Base-by-base conservation (phyloP, 2,888 invertebrate species). In the Eristalis intricaria region DNA sequence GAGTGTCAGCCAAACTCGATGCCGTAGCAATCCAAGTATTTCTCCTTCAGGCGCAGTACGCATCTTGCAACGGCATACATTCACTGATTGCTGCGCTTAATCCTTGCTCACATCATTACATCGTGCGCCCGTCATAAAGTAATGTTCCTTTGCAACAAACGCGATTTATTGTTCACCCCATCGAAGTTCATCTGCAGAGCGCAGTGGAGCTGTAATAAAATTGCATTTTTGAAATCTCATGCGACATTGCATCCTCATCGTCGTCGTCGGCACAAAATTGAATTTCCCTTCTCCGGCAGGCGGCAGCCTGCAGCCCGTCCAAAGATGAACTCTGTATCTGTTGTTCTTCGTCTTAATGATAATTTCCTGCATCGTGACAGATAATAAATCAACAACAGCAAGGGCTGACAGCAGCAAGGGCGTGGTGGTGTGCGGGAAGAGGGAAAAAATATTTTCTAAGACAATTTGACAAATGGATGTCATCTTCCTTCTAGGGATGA, bases 381-480 rank as follows among this genome's bases (percentile, higher is more conserved):
- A 60, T 66, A 76, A 76, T 66, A 66, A 76, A 76, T 76, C 75
- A 76, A 40, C 66, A 76, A 22, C 22, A 60, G 60, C 75, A 66
- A 32, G n/a, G n/a, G 60, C 75, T 66, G 66, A 29, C 66, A 66
- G 13, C 15, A 29, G 66, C 75, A 75, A 26, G 19, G 58, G 29
- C n/a, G 19, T 13, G 10, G 11, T 56, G 40, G n/a, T 32, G 60
- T 40, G 7, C 40, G 3, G 11, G 4, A 22, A 35, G 26, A 22
- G 23, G 4, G 23, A 23, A 58, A 38, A 60, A 60, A 60, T 38
- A 15, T 70, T 38, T 68, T 76, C 68, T 15, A n/a, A 69, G 50
- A 70, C 63, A 77, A 77, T 77, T 69, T 77, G 69, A 77, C 63
- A 69, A 77, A 77, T 77, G 77, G 56, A 69, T 70, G 56, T 50